Conservation (phyloP, 2,888 invertebrate genomes). For the Allacma fusca region DNA sequence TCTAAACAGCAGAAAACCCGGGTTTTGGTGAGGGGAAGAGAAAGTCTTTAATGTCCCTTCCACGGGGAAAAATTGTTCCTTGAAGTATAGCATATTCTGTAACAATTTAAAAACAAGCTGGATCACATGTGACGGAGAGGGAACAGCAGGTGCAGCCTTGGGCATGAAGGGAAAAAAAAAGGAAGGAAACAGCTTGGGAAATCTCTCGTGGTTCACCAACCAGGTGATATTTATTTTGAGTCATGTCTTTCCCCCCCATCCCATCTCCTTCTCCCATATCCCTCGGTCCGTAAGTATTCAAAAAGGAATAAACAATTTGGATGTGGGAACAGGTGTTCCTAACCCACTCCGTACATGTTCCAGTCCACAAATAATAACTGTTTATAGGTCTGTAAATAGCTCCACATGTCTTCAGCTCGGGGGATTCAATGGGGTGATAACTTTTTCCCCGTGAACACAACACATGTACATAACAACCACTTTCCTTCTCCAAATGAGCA, state of each 20-base stretch:
- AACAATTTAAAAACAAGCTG: constrained; percentile 3
- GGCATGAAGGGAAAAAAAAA: neutral
- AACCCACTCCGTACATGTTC: too few species aligned
- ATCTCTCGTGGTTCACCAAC: neutral
- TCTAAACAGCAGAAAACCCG: too few species aligned
- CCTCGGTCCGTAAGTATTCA: neutral
- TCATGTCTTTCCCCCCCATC: neutral
- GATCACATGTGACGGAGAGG: neutral
- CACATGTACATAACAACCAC: neutral
- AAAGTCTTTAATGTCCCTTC: too few species aligned
- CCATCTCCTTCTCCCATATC: neutral
- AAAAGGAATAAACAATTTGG: neutral
- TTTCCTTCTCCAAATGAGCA: neutral
- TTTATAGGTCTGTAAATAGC: too few species aligned
- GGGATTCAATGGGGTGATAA: too few species aligned
- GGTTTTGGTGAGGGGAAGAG: too few species aligned
- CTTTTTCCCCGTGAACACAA: neutral
- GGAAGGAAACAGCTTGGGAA: neutral
- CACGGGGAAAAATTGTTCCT: too few species aligned
- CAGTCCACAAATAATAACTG: too few species aligned
- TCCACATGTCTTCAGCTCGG: too few species aligned
- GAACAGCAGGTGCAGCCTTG: neutral
- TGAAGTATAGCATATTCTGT: too few species aligned
- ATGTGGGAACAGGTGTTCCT: neutral
- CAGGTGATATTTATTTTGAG: neutral